Base-by-base conservation (phyloP, 2,797 vertebrate species). In the Gastrophryne carolinensis region DNA sequence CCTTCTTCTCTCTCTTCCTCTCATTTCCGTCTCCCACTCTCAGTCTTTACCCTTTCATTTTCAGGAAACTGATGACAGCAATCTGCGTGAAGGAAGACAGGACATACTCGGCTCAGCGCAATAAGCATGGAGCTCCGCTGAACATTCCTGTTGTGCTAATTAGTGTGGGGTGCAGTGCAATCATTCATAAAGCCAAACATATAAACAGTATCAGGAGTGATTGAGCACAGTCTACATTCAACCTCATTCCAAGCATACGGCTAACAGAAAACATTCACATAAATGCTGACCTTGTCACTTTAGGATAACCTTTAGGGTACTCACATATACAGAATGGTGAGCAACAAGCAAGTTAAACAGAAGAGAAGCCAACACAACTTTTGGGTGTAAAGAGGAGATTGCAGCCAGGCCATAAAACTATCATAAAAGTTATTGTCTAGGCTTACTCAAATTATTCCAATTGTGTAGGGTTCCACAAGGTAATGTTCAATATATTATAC, bases 131-230 rank as follows among this genome's bases (percentile, higher is more conserved):
- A 24, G 13, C 53, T 44, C 37, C 19, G 10, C n/a, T 4, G 34
- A 24, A 26, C 35, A 26, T 24, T 27, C 37, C 11, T 71, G 32
- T n/a, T 30, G 21, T 26, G 21, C 19, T 23, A 72, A 72, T 72
- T 39, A 72, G 44, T 58, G 17, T 63, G 41, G 24, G 23, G 35
- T 72, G 30, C 26, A 53, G 60, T 50, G 58, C 34, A 62, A 72
- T 63, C 32, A 63, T 63, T 72, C 70, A 72, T 52, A 37, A 37
- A 63, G 23, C n/a, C 58, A 63, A 27, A 29, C 15, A 11, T 39
- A 49, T 72, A 72, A 72, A 72, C 58, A 63, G 27, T 41, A 63
- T 63, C 41, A 17, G 15, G 15, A 34, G 44, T 72, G 69, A 72
- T 61, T 60, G 44, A 52, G 52, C 34, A 50, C 57, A 12, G 39